These are phyloP conservation scores for Saimiri boliviensis DNA, from an alignment of 2,113 vertebrate genomes.

Conservation along the genomic window DNA sequence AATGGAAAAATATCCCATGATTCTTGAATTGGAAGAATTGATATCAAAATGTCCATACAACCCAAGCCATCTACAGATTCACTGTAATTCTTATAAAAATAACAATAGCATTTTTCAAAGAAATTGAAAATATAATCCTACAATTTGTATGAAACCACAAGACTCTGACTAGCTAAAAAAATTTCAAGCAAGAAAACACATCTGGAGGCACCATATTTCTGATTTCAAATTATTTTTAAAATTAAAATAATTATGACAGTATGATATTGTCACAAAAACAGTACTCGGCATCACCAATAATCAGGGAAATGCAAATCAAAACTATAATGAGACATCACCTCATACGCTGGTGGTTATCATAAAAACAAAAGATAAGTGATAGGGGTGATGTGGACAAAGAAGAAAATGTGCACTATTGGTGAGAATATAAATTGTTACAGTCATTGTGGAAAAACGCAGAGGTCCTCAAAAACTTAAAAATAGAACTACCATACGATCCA, in stretches of 20 bases:
- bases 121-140: not conserved
- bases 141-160: not conserved
- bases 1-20: not conserved
- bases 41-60: not conserved
- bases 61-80: not conserved
- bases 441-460: not conserved
- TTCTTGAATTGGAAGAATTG: not conserved
- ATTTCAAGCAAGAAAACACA: not conserved
- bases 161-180: not conserved
- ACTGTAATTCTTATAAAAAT: not conserved
- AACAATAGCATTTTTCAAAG: not conserved
- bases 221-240: not conserved
- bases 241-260: not conserved
- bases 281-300: not conserved
- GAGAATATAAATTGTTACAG: not conserved
- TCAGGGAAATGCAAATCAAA: not conserved
- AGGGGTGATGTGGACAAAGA: not conserved
- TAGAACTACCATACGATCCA: not conserved
- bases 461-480: not conserved
- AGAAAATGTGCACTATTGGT: not conserved
- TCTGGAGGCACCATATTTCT: not conserved
- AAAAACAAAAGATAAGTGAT: not conserved
- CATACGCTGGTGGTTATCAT: not conserved
- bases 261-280: not conserved
- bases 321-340: not conserved